Evolutionary conservation across 2,797 vertebrate genomes (phyloP).

Genomic region (Falco biarmicus): DNA sequence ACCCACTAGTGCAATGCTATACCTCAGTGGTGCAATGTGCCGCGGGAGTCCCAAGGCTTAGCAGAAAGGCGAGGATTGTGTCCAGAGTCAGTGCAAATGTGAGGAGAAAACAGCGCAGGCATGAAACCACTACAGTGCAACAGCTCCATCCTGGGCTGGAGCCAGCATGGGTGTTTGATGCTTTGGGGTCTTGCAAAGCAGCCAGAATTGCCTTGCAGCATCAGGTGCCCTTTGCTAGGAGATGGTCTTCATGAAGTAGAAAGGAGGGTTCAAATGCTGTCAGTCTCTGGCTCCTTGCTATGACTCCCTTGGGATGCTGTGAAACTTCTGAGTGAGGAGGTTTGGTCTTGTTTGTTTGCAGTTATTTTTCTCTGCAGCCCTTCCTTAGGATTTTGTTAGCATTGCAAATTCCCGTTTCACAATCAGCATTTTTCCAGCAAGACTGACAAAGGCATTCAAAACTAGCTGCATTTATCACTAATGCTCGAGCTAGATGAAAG

Average conservation of each 20-base stretch:
- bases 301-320: background rate
- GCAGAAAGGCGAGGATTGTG: background rate
- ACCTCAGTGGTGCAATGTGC: accelerated
- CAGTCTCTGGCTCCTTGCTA: background rate
- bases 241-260: background rate
- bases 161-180: background rate
- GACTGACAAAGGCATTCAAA: constrained; percentile 39
- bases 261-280: background rate
- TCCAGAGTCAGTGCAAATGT: background rate
- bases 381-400: constrained; percentile 43
- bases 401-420: constrained; percentile 55
- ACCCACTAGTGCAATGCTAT: background rate
- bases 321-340: background rate
- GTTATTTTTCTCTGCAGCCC: background rate
- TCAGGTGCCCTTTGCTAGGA: background rate
- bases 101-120: background rate
- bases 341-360: background rate
- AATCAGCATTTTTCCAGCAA: constrained; percentile 57
- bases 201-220: background rate
- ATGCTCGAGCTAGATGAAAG: background rate
- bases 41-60: background rate
- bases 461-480: constrained; percentile 21
- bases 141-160: background rate
- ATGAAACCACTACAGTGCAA: background rate
- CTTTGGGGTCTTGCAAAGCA: background rate